phyloP scores from a whole-genome alignment of 2,888 invertebrate genomes.

The Polymixis flavicincta region DNA sequence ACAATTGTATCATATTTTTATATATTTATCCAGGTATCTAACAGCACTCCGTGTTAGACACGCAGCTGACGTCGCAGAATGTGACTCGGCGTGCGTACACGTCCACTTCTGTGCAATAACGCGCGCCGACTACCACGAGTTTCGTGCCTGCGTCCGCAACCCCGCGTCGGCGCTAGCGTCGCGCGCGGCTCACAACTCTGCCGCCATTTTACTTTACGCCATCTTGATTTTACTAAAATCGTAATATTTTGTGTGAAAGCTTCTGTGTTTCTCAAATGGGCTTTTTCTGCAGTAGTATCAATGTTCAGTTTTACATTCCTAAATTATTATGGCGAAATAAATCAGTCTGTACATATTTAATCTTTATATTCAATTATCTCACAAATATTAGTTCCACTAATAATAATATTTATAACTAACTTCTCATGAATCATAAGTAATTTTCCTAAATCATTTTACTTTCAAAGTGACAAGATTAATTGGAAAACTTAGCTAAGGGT shows the following conservation, averaged over 20 bases:
- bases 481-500: slow-evolving; percentile 56
- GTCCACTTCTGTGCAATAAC: slow-evolving; percentile 97
- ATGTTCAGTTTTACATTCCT: slow-evolving; percentile 33
- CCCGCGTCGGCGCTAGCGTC: slow-evolving; percentile 94
- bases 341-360: slow-evolving; percentile 47
- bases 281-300: slow-evolving; percentile 50
- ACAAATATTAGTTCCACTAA: slow-evolving; percentile 47
- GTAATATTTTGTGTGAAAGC: slow-evolving; percentile 63
- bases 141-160: slow-evolving; percentile 95
- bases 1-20: too few relatives aligned
- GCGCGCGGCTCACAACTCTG: slow-evolving; percentile 85
- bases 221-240: slow-evolving; percentile 82
- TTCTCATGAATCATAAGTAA: slow-evolving; percentile 53
- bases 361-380: slow-evolving; percentile 39
- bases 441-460: slow-evolving; percentile 61
- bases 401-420: slow-evolving; percentile 52
- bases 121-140: slow-evolving; percentile 95
- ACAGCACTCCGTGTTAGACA: slow-evolving; percentile 94
- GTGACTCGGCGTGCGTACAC: slow-evolving; percentile 94
- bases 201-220: slow-evolving; percentile 86
- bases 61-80: slow-evolving; percentile 88
- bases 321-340: slow-evolving; percentile 18
- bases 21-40: slow-evolving; percentile 91
- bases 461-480: slow-evolving; percentile 65
- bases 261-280: slow-evolving; percentile 48